These are phyloP conservation scores for Miichthys miiuy DNA, from an alignment of 2,797 vertebrate species.

Conservation along the genomic window DNA sequence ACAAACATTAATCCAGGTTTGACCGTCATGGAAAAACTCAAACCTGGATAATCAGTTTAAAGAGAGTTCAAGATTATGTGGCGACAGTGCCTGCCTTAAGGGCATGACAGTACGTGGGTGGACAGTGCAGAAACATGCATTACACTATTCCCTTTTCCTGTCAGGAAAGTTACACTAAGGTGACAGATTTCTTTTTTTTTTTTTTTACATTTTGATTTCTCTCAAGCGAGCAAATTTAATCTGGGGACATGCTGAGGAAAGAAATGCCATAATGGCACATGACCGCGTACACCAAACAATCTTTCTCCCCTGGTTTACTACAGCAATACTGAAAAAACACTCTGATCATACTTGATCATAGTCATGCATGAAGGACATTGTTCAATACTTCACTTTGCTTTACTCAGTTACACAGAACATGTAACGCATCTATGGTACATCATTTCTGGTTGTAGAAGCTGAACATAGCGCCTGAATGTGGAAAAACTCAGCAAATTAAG, in stretches of 20 bases:
- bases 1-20: neutral
- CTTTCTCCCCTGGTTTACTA: neutral
- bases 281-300: neutral
- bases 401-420: neutral
- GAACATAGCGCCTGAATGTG: neutral
- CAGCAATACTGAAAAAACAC: neutral
- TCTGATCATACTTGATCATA: neutral
- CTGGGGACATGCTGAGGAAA: neutral
- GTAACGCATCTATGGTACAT: neutral
- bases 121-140: neutral
- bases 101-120: neutral
- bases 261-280: neutral
- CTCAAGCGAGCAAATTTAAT: neutral
- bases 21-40: neutral
- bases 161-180: neutral
- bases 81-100: neutral
- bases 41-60: constrained; percentile 15
- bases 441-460: constrained; percentile 1
- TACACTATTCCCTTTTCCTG: neutral
- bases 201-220: neutral
- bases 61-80: neutral
- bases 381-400: neutral
- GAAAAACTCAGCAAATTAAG: constrained; percentile 4
- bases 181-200: constrained; percentile 15
- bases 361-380: neutral